Percentiles rank a stretch among this genome's conserved stretches.
Conservation (phyloP, 1,140 invertebrate genomes). For the Dendrolimus punctatus region DNA sequence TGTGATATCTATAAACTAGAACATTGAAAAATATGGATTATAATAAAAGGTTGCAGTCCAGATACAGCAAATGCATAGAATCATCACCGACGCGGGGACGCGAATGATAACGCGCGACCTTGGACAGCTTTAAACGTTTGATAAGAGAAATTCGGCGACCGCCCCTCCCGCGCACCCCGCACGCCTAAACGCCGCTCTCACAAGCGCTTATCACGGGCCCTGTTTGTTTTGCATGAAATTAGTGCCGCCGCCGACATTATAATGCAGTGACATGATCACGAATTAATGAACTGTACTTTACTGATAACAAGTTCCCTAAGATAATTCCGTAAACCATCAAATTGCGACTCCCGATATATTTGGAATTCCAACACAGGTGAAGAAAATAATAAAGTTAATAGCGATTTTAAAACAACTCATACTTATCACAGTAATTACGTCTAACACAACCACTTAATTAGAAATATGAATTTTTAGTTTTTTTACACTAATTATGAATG, state of each 20-base stretch:
- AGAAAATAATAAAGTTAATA: too few species aligned
- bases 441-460: too few species aligned
- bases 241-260: slow-evolving; percentile 40
- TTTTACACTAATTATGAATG: too few species aligned
- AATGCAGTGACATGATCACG: slow-evolving; percentile 36
- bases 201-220: slow-evolving; percentile 32
- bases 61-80: not conserved
- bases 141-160: slow-evolving; percentile 59
- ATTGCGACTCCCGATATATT: not conserved
- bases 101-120: slow-evolving; percentile 55
- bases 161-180: slow-evolving; percentile 7
- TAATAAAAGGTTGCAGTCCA: not conserved
- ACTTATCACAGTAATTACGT: too few species aligned
- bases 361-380: too few species aligned
- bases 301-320: slow-evolving; percentile 18
- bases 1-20: not conserved
- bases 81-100: slow-evolving; percentile 39
- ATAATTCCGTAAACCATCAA: slow-evolving; percentile 3
- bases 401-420: too few species aligned
- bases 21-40: not conserved
- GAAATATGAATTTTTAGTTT: too few species aligned
- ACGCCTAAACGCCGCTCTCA: slow-evolving; percentile 15
- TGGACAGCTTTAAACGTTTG: slow-evolving; percentile 47
- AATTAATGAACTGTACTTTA: slow-evolving; percentile 31
- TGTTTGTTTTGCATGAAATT: slow-evolving; percentile 59